These are phyloP conservation scores for Gulo gulo DNA, from an alignment of 2,113 vertebrate species.

Conservation along the genomic window DNA sequence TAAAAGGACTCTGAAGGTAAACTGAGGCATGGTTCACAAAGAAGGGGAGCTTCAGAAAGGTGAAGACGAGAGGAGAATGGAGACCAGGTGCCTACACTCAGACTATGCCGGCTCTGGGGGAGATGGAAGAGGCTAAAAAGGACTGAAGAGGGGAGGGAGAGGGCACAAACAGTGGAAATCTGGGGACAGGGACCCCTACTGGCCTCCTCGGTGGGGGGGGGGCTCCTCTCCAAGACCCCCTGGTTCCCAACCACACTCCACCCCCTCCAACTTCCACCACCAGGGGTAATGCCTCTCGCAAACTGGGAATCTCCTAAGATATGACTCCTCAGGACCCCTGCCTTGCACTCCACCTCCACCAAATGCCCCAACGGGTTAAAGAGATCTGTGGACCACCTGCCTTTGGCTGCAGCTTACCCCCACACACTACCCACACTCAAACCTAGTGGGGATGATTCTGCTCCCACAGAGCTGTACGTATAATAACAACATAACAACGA, in stretches of 20 bases:
- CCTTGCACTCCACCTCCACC: not conserved
- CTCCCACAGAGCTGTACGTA: not conserved
- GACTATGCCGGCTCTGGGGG: not conserved
- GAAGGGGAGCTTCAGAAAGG: not conserved
- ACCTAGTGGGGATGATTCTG: not conserved
- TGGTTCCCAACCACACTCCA: not conserved
- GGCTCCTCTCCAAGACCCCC: not conserved
- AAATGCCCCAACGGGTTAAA: not conserved
- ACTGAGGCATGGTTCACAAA: not conserved
- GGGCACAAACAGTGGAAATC: not conserved
- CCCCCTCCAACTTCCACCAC: not conserved
- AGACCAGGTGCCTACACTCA: not conserved
- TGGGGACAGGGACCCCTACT: not conserved
- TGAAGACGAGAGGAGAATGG: not conserved
- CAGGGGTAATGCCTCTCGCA: not conserved
- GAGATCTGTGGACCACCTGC: not conserved
- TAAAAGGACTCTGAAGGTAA: not conserved
- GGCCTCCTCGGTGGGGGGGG: not conserved
- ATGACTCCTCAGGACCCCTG: not conserved
- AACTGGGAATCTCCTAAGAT: not conserved
- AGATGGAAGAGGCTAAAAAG: not conserved
- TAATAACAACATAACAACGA: not conserved
- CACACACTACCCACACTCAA: not conserved
- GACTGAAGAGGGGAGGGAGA: not conserved
- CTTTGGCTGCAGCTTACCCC: not conserved